A percentile compares a stretch with the other conserved stretches of the same genome.
Conservation (phyloP, 2,113 vertebrate species). For the Sminthopsis crassicaudata region DNA sequence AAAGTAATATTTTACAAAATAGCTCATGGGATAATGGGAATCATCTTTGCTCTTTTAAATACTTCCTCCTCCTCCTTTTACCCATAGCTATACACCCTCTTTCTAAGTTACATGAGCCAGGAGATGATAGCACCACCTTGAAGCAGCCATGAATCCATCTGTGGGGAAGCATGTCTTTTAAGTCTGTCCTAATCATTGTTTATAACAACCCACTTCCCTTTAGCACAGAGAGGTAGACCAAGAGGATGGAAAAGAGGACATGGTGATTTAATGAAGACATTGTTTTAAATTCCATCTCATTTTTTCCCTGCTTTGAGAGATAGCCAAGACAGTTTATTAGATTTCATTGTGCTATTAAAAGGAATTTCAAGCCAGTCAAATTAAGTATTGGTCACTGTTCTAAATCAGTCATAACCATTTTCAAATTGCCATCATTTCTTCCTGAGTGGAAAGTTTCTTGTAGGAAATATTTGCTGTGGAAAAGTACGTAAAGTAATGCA, state of each 20-base stretch:
- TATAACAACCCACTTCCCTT: constrained; percentile 13
- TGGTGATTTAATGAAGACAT: constrained; percentile 23
- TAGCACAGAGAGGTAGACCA: not conserved
- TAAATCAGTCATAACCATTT: constrained; percentile 35
- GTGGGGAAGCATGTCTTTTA: not conserved
- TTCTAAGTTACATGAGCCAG: not conserved
- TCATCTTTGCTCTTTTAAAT: not conserved
- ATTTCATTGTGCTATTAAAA: constrained; percentile 37
- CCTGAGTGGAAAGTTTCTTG: constrained; percentile 26
- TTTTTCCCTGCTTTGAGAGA: constrained; percentile 22
- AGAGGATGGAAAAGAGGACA: not conserved
- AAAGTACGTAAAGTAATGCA: constrained; percentile 41
- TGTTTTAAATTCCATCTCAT: not conserved
- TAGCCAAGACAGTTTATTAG: not conserved
- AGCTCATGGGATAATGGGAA: not conserved
- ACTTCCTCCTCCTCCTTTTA: not conserved
- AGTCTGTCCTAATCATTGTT: not conserved
- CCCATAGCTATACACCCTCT: not conserved
- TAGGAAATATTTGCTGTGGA: not conserved
- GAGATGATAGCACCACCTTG: not conserved
- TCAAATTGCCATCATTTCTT: constrained; percentile 20
- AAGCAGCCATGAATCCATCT: not conserved
- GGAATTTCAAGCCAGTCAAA: not conserved
- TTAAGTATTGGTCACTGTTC: constrained; percentile 21
- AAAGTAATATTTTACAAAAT: constrained; percentile 12